Conservation (phyloP, 2,888 invertebrate species). For the Epiperipatus broadwayi region DNA sequence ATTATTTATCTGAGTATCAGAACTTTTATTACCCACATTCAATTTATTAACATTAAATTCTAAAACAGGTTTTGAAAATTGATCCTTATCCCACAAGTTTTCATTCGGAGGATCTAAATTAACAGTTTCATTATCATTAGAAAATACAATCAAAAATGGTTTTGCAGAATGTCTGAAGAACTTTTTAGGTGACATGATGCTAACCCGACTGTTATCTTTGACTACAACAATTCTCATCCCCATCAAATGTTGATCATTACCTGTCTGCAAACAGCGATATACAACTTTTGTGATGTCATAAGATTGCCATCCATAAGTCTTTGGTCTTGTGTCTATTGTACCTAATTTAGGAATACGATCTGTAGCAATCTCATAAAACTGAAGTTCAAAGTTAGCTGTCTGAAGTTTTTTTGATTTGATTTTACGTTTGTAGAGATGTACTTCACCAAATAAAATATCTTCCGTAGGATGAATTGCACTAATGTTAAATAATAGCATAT, state of each 20-base stretch:
- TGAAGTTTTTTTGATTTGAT: no score
- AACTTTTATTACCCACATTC: no score
- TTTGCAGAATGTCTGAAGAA: conserved; percentile 23
- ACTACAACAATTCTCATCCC: conserved; percentile 22
- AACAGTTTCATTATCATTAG: conserved; percentile 25
- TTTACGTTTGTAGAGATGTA: no score
- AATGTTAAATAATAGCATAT: no score
- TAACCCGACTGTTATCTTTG: conserved; percentile 19
- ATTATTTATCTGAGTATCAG: no score
- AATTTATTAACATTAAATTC: background rate
- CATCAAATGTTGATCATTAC: conserved; percentile 20
- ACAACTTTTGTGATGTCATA: conserved; percentile 24
- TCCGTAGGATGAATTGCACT: no score
- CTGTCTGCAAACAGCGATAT: conserved; percentile 20
- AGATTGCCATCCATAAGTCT: conserved; percentile 28
- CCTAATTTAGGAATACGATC: no score
- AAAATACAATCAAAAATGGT: conserved; percentile 28
- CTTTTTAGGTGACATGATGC: conserved; percentile 20
- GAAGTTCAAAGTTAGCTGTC: no score
- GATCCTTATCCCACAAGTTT: conserved; percentile 12
- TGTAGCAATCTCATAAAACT: no score
- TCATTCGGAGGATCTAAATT: conserved; percentile 20
- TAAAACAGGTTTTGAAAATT: conserved; percentile 8
- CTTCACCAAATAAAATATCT: no score
- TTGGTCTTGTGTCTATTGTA: no score